These are phyloP conservation scores for Ips nitidus DNA, from an alignment of 1,140 invertebrate genomes.

Conservation along the genomic window DNA sequence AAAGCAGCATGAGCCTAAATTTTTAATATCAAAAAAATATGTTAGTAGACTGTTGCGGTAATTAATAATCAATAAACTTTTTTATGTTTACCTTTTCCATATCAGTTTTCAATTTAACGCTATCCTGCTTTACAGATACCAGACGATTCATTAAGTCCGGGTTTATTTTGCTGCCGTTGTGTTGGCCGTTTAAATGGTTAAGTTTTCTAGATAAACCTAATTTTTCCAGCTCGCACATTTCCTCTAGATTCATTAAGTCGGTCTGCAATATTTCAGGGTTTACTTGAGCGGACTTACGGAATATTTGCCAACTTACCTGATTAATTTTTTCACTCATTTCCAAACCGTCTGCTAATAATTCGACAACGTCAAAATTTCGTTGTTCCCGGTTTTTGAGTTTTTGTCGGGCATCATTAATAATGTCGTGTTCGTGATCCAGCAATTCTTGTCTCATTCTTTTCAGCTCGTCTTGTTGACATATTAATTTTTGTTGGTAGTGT, in stretches of 20 bases:
- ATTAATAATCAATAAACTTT: not conserved
- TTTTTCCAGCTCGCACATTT: slow-evolving; percentile 10
- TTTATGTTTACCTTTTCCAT: slow-evolving; percentile 26
- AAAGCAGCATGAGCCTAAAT: slow-evolving; percentile 25
- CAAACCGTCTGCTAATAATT: slow-evolving; percentile 25
- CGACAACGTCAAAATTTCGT: slow-evolving; percentile 16
- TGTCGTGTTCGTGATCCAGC: slow-evolving; percentile 30
- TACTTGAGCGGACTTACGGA: not conserved
- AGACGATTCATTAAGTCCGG: slow-evolving; percentile 7
- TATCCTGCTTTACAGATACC: slow-evolving; percentile 23
- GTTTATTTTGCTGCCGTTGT: not conserved
- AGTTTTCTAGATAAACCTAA: slow-evolving; percentile 15
- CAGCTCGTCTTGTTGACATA: slow-evolving; percentile 37
- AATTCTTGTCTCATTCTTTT: slow-evolving; percentile 35
- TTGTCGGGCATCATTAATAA: slow-evolving; percentile 29
- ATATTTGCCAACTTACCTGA: slow-evolving; percentile 15
- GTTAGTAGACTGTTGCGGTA: not conserved
- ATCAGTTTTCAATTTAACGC: slow-evolving; percentile 34
- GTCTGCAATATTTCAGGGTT: slow-evolving; percentile 7
- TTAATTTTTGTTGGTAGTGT: slow-evolving; percentile 38
- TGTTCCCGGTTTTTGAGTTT: slow-evolving; percentile 12
- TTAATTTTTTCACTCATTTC: slow-evolving; percentile 29
- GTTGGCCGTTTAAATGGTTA: not conserved
- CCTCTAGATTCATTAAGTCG: slow-evolving; percentile 19
- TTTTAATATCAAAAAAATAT: slow-evolving; percentile 13